Base-by-base conservation (phyloP, 2,797 vertebrate genomes). In the Acanthurus tractus region DNA sequence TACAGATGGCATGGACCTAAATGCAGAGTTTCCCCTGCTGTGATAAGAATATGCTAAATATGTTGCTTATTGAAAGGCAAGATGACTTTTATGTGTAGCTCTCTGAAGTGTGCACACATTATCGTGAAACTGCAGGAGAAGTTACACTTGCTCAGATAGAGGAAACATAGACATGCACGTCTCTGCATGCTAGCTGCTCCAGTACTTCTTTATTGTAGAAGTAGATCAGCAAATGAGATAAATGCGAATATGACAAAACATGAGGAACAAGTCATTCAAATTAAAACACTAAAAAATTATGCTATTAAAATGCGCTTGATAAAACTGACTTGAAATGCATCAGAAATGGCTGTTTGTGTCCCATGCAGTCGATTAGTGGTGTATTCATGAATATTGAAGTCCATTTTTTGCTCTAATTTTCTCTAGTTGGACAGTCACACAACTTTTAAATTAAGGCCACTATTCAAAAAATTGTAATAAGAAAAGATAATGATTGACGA, bases 1-100 rank as follows among this genome's bases (percentile, higher is more conserved):
- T 87, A 76, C 86, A 87, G 81, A 86, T 83, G 78, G 84, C 79
- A 80, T 67, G 48, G 75, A 82, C 42, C 45, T 87, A 73, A 86
- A 87, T 64, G 74, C 67, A 78, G 74, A 80, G 67, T 1, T 55
- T 54, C 45, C 45, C 90, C 79, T 23, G 18, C 84, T 82, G 83
- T 70, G 82, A 81, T 29, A 73, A 76, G 53, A 91, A 86, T 83
- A 80, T 76, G 74, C 79, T 58, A 78, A 88, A 78, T 79, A 79
- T 81, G 68, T 79, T 78, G 79, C 55, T 63, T 68, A 52, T 65
- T 68, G 74, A 74, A 79, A 18, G 34, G 58, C 13, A 3, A 70
- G 61, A 78, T 73, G 48, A 46, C 70, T 87, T 83, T 86, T 75
- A 81, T 77, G 81, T 55, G 50, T n/a, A 52, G 75, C 82, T 86